Base-by-base conservation (phyloP, 2,113 vertebrate species). In the Lophius piscatorius region DNA sequence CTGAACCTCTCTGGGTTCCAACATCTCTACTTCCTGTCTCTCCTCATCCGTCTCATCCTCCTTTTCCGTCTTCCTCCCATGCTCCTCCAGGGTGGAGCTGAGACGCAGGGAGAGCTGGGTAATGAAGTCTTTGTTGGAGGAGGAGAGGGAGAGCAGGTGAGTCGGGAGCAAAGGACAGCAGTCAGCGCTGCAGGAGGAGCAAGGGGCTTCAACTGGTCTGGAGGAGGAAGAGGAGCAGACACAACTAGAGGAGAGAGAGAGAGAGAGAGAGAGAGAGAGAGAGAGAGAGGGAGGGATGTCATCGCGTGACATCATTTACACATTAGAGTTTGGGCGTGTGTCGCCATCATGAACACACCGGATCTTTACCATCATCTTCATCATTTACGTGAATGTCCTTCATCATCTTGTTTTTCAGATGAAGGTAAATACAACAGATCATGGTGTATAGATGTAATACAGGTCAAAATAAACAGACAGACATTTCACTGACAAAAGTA, bases 61-160 rank as follows among this genome's bases (percentile, higher is more conserved):
- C 6, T 59, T 48, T 11, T 34, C 8, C 3, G 31, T 17, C 16
- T 26, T 48, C 21, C 5, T 7, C 14, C 49, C 41, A 45, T 50
- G 21, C 50, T 84, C 78, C 74, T 85, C 85, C 7, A 92, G 41
- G 28, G 87, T 78, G 52, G 86, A 90, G 31, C 83, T 62, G 78
- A 98, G 92, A 1, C 68, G 89, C 4, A 86, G 82, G 63, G 93
- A 94, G 59, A 99, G 91, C 76, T 92, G 90, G 42, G 92, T 84
- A 40, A 87, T 83, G 68, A 97, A 96, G 83, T 96, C 93, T 69
- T 92, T 87, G 85, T 93, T 88, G 78, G 92, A 91, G 76, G 89
- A 90, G 41, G 91, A 92, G 81, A 94, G 89, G 52, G 92, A 92
- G 38, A 93, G 82, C 74, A 94, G 94, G 17, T 86, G 90, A 68